Conservation (phyloP, 37 sponge, comb jelly and placozoan species). For the Haliclona indistincta region DNA sequence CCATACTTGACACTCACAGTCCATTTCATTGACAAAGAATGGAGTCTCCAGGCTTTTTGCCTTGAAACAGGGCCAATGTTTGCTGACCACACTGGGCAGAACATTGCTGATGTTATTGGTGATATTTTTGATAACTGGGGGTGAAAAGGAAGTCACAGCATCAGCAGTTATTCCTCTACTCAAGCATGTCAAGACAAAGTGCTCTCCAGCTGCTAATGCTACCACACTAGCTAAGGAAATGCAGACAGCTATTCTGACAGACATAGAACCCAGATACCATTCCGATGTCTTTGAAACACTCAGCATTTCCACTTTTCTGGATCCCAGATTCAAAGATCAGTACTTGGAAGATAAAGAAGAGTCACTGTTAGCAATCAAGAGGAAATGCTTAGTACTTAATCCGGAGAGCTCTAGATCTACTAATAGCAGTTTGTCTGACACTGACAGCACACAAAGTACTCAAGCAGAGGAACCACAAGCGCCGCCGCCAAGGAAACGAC, state of each 20-base stretch:
- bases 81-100: constrained; percentile 51
- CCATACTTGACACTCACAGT: constrained; percentile 37
- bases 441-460: too few species aligned
- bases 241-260: neutral
- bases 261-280: neutral
- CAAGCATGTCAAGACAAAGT: constrained; percentile 22
- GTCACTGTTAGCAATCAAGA: constrained; percentile 10
- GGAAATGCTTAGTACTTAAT: constrained; percentile 1
- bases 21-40: constrained; percentile 28
- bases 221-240: constrained; percentile 4
- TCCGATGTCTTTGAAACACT: neutral
- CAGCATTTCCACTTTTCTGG: constrained; percentile 16
- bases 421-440: neutral
- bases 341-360: constrained; percentile 27
- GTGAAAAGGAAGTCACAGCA: constrained; percentile 44
- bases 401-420: neutral
- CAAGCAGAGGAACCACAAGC: neutral
- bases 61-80: constrained; percentile 12
- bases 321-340: constrained; percentile 39
- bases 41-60: constrained; percentile 27
- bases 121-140: constrained; percentile 23
- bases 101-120: constrained; percentile 16
- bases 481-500: neutral
- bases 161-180: constrained; percentile 22
- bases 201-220: neutral